Percentiles rank a stretch among this genome's conserved stretches.
Evolutionary conservation across 2,113 vertebrate species (phyloP).

Genomic region (Phoenicopterus ruber): DNA sequence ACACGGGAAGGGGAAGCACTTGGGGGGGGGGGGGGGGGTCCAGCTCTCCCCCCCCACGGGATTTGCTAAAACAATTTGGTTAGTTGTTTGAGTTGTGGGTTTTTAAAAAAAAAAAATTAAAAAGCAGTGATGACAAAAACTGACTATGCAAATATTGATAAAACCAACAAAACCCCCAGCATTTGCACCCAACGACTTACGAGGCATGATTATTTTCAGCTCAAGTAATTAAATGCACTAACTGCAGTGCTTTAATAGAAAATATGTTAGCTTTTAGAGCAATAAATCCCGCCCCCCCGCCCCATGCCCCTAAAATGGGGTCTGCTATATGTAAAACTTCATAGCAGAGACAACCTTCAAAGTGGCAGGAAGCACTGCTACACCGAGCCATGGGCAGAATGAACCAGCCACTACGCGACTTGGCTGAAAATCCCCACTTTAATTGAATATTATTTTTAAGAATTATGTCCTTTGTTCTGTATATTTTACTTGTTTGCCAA

Average conservation of each 20-base stretch:
- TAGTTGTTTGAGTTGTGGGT: neutral
- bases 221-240: neutral
- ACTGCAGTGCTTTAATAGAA: neutral
- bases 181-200: neutral
- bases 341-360: neutral
- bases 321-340: neutral
- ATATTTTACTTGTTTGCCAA: neutral
- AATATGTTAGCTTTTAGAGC: neutral
- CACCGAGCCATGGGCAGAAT: rapidly evolving
- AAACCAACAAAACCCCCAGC: neutral
- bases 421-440: neutral
- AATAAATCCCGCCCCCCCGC: neutral
- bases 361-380: neutral
- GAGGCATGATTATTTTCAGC: neutral
- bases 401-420: neutral
- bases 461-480: neutral
- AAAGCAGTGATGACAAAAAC: neutral
- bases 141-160: neutral
- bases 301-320: neutral
- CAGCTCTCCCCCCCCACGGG: rapidly evolving
- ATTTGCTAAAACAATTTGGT: neutral
- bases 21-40: too few species aligned
- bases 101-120: neutral
- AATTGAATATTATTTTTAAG: conserved; percentile 19
- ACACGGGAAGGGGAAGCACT: rapidly evolving